Evolutionary conservation across 2,113 vertebrate species (phyloP).

Genomic region (Pelobates fuscus): DNA sequence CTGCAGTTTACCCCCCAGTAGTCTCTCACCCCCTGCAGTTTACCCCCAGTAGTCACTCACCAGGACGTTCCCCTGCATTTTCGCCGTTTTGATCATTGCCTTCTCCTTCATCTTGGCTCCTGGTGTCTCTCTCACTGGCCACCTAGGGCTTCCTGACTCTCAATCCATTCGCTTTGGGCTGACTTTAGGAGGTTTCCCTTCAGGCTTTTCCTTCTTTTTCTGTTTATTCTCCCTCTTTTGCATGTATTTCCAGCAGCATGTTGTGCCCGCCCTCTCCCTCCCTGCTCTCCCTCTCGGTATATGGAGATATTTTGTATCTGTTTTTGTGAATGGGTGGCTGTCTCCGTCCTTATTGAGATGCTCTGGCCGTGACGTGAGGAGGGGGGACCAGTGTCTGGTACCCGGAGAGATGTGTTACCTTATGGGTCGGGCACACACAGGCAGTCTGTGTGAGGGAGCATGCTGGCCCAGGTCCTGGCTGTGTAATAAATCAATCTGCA

Average conservation of each 20-base stretch:
- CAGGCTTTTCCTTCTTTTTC: background rate
- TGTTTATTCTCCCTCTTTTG: conserved; percentile 33
- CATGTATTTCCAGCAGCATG: background rate
- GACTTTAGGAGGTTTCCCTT: conserved; percentile 27
- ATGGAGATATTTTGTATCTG: too few species aligned
- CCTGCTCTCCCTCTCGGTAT: background rate
- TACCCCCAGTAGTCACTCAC: conserved; percentile 73
- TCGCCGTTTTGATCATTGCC: conserved; percentile 91
- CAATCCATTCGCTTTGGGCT: conserved; percentile 39
- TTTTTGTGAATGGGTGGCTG: conserved; percentile 9
- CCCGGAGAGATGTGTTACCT: too few species aligned
- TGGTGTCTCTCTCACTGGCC: background rate
- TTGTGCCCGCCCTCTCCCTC: conserved; percentile 7
- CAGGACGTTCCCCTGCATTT: conserved; percentile 95
- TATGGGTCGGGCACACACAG: too few species aligned
- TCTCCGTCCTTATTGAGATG: conserved; percentile 32
- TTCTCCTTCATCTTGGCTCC: conserved; percentile 85
- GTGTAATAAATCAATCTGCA: too few species aligned
- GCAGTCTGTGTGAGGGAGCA: too few species aligned
- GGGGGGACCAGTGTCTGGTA: background rate
- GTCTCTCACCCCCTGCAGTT: too few species aligned
- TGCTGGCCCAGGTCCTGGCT: too few species aligned
- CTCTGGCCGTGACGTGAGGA: conserved; percentile 23
- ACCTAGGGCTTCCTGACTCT: too few species aligned
- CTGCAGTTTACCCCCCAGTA: too few species aligned